phyloP scores from a whole-genome alignment of 2,797 vertebrate genomes.

The Echeneis naucrates region DNA sequence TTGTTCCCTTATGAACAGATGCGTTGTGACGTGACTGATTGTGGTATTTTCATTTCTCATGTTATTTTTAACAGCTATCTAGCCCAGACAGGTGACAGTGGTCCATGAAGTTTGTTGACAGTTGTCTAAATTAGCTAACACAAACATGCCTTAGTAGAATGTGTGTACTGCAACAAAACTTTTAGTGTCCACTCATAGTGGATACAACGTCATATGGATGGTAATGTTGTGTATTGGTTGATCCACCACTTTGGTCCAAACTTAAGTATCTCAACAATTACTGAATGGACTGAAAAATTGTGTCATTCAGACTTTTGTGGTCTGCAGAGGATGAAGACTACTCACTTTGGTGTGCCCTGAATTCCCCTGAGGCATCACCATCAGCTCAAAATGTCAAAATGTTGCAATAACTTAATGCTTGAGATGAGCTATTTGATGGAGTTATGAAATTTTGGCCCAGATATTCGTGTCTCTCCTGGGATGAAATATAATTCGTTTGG shows the following conservation, averaged over 20 bases:
- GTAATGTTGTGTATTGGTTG: not conserved
- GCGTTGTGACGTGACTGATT: not conserved
- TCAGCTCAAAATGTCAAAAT: not conserved
- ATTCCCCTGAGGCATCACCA: not conserved
- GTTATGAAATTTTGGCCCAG: not conserved
- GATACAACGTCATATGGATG: not conserved
- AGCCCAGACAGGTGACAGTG: slow-evolving; percentile 4
- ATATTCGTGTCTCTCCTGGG: not conserved
- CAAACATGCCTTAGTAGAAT: not conserved
- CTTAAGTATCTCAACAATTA: not conserved
- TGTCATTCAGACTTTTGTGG: not conserved
- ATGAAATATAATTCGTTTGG: not conserved
- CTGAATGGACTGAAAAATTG: not conserved
- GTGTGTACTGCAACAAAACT: not conserved
- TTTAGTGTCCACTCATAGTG: too few relatives aligned
- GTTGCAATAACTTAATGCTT: not conserved
- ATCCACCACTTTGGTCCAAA: not conserved
- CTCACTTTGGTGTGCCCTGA: not conserved
- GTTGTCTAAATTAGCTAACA: not conserved
- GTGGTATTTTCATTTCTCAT: not conserved
- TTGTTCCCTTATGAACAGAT: slow-evolving; percentile 14
- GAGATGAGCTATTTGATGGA: not conserved
- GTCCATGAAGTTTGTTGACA: slow-evolving; percentile 1
- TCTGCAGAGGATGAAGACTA: not conserved
- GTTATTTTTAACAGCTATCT: not conserved